These are phyloP conservation scores for Accipiter virgatus DNA, from an alignment of 2,113 vertebrate genomes.

Conservation along the genomic window DNA sequence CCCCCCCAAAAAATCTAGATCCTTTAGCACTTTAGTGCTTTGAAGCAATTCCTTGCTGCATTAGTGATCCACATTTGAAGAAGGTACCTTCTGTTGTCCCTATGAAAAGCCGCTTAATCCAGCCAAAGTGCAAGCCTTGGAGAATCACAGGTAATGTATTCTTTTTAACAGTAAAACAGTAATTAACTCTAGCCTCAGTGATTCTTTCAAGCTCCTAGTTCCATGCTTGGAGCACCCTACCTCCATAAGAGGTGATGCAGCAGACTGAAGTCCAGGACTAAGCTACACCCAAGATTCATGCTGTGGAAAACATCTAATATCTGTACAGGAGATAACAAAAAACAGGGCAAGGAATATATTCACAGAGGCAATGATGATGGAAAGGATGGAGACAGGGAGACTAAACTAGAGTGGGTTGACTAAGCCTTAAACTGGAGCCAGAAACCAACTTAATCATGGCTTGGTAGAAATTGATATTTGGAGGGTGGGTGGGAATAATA, in stretches of 20 bases:
- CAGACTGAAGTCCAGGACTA: background rate
- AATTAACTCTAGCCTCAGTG: background rate
- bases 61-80: background rate
- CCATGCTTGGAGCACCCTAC: background rate
- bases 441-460: background rate
- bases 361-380: background rate
- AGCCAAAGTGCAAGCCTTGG: background rate
- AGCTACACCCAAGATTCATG: background rate
- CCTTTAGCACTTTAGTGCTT: background rate
- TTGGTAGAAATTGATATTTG: background rate
- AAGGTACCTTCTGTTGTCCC: background rate
- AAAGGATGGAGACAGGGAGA: background rate
- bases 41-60: background rate
- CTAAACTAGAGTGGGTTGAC: background rate
- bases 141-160: background rate
- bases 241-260: background rate
- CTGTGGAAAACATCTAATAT: background rate
- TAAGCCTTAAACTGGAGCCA: background rate
- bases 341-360: background rate
- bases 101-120: background rate
- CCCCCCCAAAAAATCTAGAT: background rate
- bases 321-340: background rate
- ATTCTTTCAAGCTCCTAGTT: background rate
- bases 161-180: background rate
- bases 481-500: background rate